These are phyloP conservation scores for Camelus bactrianus DNA, from an alignment of 2,113 vertebrate species.

Conservation along the genomic window DNA sequence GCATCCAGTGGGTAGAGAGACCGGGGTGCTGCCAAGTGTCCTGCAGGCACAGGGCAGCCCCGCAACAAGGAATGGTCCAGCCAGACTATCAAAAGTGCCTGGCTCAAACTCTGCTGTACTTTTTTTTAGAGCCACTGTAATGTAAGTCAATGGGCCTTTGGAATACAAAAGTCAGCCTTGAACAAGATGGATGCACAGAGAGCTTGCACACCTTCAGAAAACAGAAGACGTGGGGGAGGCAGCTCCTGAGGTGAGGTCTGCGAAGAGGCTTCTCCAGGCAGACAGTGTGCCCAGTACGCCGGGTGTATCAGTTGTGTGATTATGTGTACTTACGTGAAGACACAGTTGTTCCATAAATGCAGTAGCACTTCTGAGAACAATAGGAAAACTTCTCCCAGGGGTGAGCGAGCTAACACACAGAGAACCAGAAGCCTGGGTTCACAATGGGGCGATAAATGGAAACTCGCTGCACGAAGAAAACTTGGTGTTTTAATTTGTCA, in stretches of 20 bases:
- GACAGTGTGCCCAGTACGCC: fast-evolving
- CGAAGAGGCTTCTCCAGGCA: neutral
- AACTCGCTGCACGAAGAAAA: constrained; percentile 46
- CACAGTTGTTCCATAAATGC: neutral
- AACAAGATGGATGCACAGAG: neutral
- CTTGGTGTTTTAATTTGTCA: constrained; percentile 27
- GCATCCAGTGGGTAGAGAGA: neutral
- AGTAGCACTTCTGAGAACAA: neutral
- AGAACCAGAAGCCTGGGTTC: constrained; percentile 10
- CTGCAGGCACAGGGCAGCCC: fast-evolving
- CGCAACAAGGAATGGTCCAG: neutral
- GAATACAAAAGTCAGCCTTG: neutral
- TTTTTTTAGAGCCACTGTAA: neutral
- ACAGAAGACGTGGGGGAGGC: fast-evolving
- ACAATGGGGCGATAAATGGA: constrained; percentile 17
- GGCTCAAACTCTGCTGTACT: neutral
- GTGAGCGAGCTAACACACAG: neutral
- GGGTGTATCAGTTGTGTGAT: neutral
- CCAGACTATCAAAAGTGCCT: fast-evolving
- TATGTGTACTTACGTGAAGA: neutral
- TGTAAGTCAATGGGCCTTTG: neutral
- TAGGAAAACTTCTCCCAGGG: neutral
- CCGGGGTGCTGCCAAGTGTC: neutral
- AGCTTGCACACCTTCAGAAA: neutral
- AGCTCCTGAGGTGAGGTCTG: too few relatives aligned